These are phyloP conservation scores for Galendromus occidentalis DNA, from an alignment of 1,140 invertebrate genomes.

Conservation along the genomic window DNA sequence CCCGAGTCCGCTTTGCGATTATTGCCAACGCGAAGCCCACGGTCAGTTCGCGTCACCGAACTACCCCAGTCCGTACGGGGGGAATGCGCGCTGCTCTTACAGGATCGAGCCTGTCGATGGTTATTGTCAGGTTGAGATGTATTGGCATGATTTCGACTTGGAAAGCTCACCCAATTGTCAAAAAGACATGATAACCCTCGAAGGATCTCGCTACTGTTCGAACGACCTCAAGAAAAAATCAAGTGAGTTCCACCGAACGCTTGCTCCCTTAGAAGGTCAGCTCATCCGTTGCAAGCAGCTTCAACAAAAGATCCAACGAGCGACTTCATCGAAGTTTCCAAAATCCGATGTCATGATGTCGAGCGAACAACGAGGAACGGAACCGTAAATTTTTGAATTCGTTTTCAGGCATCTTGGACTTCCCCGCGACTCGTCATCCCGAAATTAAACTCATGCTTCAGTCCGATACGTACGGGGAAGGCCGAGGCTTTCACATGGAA, in stretches of 20 bases:
- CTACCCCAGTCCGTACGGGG: slow-evolving; percentile 20
- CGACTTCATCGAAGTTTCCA: no score
- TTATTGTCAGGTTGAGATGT: slow-evolving; percentile 17
- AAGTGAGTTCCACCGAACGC: slow-evolving; percentile 13
- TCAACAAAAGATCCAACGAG: no score
- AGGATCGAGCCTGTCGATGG: slow-evolving; percentile 15
- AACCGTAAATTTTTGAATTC: not conserved
- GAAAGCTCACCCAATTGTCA: slow-evolving; percentile 16
- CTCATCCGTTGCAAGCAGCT: no score
- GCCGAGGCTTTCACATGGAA: slow-evolving; percentile 6
- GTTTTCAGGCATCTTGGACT: not conserved
- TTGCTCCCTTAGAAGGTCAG: no score
- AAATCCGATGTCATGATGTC: no score
- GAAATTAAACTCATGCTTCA: slow-evolving; percentile 9
- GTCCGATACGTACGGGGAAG: not conserved
- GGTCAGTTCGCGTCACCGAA: slow-evolving; percentile 19
- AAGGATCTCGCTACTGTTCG: slow-evolving; percentile 18
- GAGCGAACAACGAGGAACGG: no score
- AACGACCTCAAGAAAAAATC: slow-evolving; percentile 17
- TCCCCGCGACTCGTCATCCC: not conserved
- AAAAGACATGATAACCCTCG: slow-evolving; percentile 18
- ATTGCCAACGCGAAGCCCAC: slow-evolving; percentile 15
- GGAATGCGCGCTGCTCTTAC: slow-evolving; percentile 19
- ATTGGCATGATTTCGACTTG: slow-evolving; percentile 19
- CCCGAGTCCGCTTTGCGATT: slow-evolving; percentile 19